These are phyloP conservation scores for Eilema depressum DNA, from an alignment of 2,888 invertebrate species.

Conservation along the genomic window DNA sequence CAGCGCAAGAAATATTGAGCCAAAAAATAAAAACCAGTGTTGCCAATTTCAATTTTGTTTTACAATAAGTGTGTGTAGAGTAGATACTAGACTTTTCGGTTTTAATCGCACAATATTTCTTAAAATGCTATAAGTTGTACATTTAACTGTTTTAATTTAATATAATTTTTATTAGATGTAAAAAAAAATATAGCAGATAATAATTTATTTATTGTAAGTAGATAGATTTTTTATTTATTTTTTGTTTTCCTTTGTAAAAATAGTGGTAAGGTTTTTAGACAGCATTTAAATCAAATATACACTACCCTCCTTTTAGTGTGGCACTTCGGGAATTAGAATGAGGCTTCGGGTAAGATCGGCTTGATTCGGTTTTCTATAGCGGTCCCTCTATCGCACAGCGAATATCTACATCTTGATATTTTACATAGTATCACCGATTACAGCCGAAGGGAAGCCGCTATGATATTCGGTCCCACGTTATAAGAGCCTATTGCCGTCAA, in stretches of 20 bases:
- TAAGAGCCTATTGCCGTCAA: no score
- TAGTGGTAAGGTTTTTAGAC: slow-evolving; percentile 51
- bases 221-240: slow-evolving; percentile 50
- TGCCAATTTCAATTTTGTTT: slow-evolving; percentile 31
- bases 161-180: slow-evolving; percentile 39
- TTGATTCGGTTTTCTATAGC: neutral
- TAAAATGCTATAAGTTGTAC: slow-evolving; percentile 42
- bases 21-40: slow-evolving; percentile 40
- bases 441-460: no score
- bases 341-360: neutral
- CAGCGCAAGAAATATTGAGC: slow-evolving; percentile 37
- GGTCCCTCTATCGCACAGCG: neutral
- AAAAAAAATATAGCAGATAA: slow-evolving; percentile 38
- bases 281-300: slow-evolving; percentile 56
- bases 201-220: slow-evolving; percentile 56
- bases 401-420: neutral
- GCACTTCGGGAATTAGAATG: neutral
- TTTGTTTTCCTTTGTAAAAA: slow-evolving; percentile 57
- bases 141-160: slow-evolving; percentile 46
- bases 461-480: no score
- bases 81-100: slow-evolving; percentile 32
- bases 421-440: no score
- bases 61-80: slow-evolving; percentile 41
- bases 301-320: neutral
- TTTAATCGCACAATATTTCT: slow-evolving; percentile 50